Evolutionary conservation across 2,888 invertebrate species (phyloP).

Genomic region (Thyatira batis): DNA sequence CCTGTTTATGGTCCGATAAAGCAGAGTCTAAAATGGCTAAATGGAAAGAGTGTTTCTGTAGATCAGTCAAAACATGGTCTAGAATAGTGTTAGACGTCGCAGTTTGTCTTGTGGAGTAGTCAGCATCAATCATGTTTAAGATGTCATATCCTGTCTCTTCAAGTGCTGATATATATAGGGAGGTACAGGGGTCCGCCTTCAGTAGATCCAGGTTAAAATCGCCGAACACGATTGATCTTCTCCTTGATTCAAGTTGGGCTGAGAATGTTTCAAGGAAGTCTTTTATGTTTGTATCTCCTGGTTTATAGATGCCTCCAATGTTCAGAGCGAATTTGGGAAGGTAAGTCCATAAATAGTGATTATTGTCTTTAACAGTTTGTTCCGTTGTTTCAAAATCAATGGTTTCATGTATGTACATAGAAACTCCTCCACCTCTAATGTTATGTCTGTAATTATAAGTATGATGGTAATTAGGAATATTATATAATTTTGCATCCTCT

Average conservation of each 20-base stretch:
- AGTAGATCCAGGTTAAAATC: constrained; percentile 15
- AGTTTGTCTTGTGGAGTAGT: constrained; percentile 16
- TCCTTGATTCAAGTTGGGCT: background rate
- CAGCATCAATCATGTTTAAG: constrained; percentile 12
- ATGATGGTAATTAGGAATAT: constrained; percentile 6
- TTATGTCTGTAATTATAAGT: constrained; percentile 24
- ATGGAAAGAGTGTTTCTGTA: constrained; percentile 9
- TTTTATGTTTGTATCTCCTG: background rate
- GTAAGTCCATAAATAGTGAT: constrained; percentile 30
- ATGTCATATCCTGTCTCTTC: constrained; percentile 11
- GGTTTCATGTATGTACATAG: constrained; percentile 25
- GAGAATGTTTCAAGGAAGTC: background rate
- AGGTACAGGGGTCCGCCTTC: background rate
- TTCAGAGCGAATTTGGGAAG: constrained; percentile 15
- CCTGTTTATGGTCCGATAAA: constrained; percentile 24
- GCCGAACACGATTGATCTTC: constrained; percentile 9
- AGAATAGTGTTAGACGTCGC: constrained; percentile 15
- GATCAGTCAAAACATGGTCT: constrained; percentile 19
- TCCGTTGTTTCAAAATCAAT: constrained; percentile 23
- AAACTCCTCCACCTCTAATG: constrained; percentile 29
- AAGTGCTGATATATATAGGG: background rate
- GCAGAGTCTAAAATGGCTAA: constrained; percentile 20
- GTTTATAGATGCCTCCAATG: constrained; percentile 9
- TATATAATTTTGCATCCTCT: constrained; percentile 1
- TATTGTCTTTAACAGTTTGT: constrained; percentile 16